phyloP scores from a whole-genome alignment of 2,797 vertebrate genomes.

The Pangasius mekongensis region DNA sequence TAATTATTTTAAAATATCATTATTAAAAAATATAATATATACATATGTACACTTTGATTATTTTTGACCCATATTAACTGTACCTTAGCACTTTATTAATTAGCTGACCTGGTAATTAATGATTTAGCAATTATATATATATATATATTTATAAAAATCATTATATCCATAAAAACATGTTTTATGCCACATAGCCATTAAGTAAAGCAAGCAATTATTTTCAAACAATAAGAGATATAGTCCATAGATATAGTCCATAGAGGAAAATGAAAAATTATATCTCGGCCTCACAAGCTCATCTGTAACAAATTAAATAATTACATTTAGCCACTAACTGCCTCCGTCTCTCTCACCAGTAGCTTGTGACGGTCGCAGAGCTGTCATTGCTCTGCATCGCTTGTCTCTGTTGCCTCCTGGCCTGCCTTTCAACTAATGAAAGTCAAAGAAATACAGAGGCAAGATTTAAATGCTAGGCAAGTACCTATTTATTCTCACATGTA shows the following conservation, averaged over 20 bases:
- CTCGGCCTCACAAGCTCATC: too few species aligned
- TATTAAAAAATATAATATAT: neutral
- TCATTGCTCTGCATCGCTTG: conserved; percentile 35
- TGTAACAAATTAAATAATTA: neutral
- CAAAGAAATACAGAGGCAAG: neutral
- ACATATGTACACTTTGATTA: too few species aligned
- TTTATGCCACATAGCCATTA: neutral
- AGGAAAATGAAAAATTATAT: neutral
- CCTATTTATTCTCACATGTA: neutral
- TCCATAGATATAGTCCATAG: neutral
- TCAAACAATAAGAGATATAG: neutral
- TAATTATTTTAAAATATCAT: neutral
- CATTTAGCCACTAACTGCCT: neutral
- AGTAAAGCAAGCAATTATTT: neutral
- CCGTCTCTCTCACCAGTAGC: conserved; percentile 33
- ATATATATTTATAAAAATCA: neutral
- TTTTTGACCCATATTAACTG: neutral
- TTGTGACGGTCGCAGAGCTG: neutral
- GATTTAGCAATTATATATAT: neutral
- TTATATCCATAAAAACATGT: neutral
- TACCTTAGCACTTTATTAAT: neutral
- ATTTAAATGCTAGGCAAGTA: neutral
- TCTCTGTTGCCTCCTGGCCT: conserved; percentile 47
- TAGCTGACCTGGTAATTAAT: neutral
- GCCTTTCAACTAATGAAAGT: conserved; percentile 44